These are phyloP conservation scores for Sympetrum striolatum DNA, from an alignment of 2,888 invertebrate species.

Conservation along the genomic window DNA sequence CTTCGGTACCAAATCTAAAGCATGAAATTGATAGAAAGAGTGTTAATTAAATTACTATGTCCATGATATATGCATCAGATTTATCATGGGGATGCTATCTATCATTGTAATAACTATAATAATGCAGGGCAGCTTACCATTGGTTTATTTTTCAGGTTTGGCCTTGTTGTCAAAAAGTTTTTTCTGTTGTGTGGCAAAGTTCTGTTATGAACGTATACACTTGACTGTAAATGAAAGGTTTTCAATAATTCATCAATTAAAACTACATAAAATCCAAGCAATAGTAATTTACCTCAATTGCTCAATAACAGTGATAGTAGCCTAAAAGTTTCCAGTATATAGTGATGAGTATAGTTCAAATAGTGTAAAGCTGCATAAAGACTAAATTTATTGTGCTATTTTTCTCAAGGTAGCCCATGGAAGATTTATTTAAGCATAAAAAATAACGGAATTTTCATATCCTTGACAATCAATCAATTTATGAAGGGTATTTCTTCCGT, in stretches of 20 bases:
- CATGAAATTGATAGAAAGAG: not conserved
- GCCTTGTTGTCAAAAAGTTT: conserved; percentile 74
- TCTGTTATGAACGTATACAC: conserved; percentile 77
- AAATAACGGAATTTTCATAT: too few species aligned
- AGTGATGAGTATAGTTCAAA: too few species aligned
- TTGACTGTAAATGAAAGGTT: conserved; percentile 58
- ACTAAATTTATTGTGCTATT: too few species aligned
- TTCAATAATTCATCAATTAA: not conserved
- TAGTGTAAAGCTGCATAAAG: too few species aligned
- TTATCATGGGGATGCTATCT: not conserved
- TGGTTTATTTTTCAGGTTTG: conserved; percentile 69
- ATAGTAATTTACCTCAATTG: not conserved
- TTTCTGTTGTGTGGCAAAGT: conserved; percentile 73
- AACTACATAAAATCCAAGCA: not conserved
- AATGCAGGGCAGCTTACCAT: conserved; percentile 61
- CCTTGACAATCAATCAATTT: too few species aligned
- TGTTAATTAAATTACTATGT: too few species aligned
- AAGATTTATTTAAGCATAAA: too few species aligned
- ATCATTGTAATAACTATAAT: not conserved
- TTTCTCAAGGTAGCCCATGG: too few species aligned
- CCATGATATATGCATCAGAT: not conserved
- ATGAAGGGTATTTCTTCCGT: too few species aligned
- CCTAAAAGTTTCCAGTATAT: too few species aligned
- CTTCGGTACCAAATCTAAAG: conserved; percentile 59
- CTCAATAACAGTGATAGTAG: too few species aligned